phyloP scores from a whole-genome alignment of 2,113 vertebrate genomes.

The Labeo rohita region DNA sequence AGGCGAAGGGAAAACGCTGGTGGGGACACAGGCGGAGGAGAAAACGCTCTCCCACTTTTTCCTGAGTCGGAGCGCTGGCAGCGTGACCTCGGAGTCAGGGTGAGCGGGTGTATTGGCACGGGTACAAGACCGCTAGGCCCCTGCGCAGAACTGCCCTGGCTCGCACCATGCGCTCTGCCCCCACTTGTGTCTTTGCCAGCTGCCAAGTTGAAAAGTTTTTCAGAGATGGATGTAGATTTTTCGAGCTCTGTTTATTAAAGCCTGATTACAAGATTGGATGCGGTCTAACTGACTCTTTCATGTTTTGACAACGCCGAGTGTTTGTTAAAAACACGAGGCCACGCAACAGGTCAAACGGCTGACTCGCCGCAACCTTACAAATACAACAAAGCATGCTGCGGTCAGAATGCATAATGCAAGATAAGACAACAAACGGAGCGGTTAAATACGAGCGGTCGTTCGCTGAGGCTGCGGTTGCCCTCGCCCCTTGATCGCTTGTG shows the following conservation, averaged over 20 bases:
- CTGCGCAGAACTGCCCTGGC: slow-evolving; percentile 65
- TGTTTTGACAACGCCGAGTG: slow-evolving; percentile 60
- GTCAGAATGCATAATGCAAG: slow-evolving; percentile 50
- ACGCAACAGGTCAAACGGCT: slow-evolving; percentile 68
- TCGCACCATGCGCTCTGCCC: slow-evolving; percentile 59
- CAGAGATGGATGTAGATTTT: slow-evolving; percentile 70
- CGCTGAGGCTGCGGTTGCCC: slow-evolving; percentile 7
- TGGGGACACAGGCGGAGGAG: slow-evolving; percentile 70
- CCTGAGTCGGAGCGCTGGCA: slow-evolving; percentile 31
- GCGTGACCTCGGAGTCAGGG: slow-evolving; percentile 63
- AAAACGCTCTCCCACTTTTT: slow-evolving; percentile 44
- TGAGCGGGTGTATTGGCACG: slow-evolving; percentile 61
- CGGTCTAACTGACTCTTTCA: slow-evolving; percentile 60
- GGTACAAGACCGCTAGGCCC: slow-evolving; percentile 56
- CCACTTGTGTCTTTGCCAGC: slow-evolving; percentile 73
- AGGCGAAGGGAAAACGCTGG: slow-evolving; percentile 71
- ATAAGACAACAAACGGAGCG: slow-evolving; percentile 41
- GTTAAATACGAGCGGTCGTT: slow-evolving; percentile 44
- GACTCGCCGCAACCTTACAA: slow-evolving; percentile 60
- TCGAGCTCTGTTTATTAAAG: slow-evolving; percentile 66
- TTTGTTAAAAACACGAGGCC: slow-evolving; percentile 63
- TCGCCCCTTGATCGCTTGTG: slow-evolving; percentile 39
- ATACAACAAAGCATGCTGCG: slow-evolving; percentile 45
- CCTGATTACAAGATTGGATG: slow-evolving; percentile 65
- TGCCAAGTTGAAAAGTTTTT: slow-evolving; percentile 70